Percentiles rank a stretch among this genome's conserved stretches.
phyloP scores from a whole-genome alignment of 2,797 vertebrate genomes.

The Ptychadena robeensis region DNA sequence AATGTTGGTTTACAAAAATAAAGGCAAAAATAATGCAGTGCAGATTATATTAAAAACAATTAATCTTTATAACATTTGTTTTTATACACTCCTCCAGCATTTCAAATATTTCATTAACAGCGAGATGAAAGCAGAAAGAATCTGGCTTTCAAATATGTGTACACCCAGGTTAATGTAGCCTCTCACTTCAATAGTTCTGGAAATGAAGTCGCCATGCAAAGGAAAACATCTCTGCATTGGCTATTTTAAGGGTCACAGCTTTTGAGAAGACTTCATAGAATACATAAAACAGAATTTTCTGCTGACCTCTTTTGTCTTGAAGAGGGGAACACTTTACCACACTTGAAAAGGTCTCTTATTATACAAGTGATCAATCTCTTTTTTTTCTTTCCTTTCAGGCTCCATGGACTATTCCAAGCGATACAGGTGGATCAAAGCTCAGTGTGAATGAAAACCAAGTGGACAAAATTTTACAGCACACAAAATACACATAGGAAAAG shows the following conservation, averaged over 20 bases:
- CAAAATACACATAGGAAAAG: conserved; percentile 25
- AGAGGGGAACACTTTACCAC: conserved; percentile 53
- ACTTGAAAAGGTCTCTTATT: conserved; percentile 59
- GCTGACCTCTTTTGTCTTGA: conserved; percentile 62
- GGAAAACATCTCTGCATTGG: conserved; percentile 64
- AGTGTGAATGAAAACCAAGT: conserved; percentile 54
- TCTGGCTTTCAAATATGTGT: conserved; percentile 29
- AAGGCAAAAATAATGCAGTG: not conserved
- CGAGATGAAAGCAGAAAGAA: conserved; percentile 40
- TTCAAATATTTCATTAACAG: conserved; percentile 42
- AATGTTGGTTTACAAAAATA: not conserved
- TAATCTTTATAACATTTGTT: conserved; percentile 24
- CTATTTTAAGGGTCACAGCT: conserved; percentile 67
- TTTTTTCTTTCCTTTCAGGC: conserved; percentile 39
- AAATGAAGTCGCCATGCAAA: conserved; percentile 67
- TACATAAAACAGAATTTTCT: conserved; percentile 64
- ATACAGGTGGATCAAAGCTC: conserved; percentile 63
- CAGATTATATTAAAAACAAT: conserved; percentile 43
- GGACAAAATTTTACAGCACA: conserved; percentile 51
- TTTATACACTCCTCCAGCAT: conserved; percentile 26
- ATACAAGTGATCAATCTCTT: conserved; percentile 40
- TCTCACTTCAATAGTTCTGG: conserved; percentile 68
- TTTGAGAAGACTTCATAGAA: conserved; percentile 63
- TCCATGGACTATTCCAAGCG: conserved; percentile 38
- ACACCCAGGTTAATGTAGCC: conserved; percentile 66